phyloP scores from a whole-genome alignment of 2,113 vertebrate genomes.

The Protobothrops mucrosquamatus region DNA sequence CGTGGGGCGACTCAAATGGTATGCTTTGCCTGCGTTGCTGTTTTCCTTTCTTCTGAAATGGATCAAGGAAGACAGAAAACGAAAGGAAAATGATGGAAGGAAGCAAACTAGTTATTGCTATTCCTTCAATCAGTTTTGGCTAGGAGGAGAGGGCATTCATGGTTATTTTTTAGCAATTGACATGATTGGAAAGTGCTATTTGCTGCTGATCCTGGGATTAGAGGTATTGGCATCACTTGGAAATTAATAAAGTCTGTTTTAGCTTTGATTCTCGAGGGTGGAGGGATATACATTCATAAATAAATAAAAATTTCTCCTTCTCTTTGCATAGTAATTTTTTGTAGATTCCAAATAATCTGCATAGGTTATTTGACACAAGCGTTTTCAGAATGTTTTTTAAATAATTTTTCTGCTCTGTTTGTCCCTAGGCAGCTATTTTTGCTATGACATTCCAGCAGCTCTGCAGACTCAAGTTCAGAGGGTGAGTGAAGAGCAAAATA shows the following conservation, averaged over 20 bases:
- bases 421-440: slow-evolving; percentile 92
- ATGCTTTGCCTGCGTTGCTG: not conserved
- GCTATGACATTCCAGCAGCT: slow-evolving; percentile 92
- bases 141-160: not conserved
- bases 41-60: not conserved
- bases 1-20: too few relatives aligned
- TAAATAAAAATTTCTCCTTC: not conserved
- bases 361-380: not conserved
- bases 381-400: not conserved
- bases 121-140: not conserved
- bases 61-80: not conserved
- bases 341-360: not conserved
- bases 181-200: not conserved
- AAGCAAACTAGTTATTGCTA: not conserved
- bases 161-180: not conserved
- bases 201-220: not conserved
- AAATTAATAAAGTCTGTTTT: not conserved
- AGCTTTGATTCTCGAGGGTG: not conserved
- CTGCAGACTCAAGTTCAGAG: slow-evolving; percentile 85
- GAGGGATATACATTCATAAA: not conserved
- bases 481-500: slow-evolving; percentile 68
- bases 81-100: not conserved
- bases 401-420: not conserved
- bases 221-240: not conserved
- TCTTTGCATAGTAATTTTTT: not conserved